A percentile compares a stretch with the other conserved stretches of the same genome.
These are phyloP conservation scores for Alligator sinensis DNA, from an alignment of 2,113 vertebrate species.

Conservation along the genomic window DNA sequence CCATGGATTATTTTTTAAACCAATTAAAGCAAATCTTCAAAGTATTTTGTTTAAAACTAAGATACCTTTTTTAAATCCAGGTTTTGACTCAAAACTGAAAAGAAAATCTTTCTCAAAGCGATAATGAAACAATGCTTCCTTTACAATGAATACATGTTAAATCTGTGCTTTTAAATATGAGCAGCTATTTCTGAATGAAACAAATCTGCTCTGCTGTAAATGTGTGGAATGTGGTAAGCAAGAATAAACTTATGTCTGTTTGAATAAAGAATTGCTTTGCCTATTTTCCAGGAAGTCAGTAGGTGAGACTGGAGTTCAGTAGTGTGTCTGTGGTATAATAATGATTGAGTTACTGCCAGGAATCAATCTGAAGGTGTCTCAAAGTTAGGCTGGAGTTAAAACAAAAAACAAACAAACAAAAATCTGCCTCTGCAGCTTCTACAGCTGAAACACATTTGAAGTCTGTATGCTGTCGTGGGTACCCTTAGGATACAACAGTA, in stretches of 20 bases:
- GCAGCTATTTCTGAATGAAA: not conserved
- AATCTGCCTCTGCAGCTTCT: not conserved
- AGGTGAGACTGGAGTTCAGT: not conserved
- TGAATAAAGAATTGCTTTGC: not conserved
- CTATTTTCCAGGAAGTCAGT: not conserved
- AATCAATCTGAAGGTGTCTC: not conserved
- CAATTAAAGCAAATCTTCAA: not conserved
- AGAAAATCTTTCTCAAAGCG: not conserved
- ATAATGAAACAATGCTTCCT: not conserved
- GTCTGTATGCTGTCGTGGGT: not conserved
- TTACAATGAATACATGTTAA: not conserved
- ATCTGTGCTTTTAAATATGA: not conserved
- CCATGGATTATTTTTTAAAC: too few relatives aligned
- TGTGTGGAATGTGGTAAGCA: not conserved
- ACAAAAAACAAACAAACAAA: not conserved
- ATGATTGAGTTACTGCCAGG: not conserved
- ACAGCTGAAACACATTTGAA: not conserved
- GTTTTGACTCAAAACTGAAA: not conserved
- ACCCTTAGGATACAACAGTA: not conserved
- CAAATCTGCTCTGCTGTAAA: not conserved
- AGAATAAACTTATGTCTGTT: not conserved
- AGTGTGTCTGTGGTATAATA: not conserved
- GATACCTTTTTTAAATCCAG: not conserved
- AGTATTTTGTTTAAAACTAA: not conserved
- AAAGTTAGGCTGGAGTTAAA: not conserved